Conservation (phyloP, 2,888 invertebrate genomes). For the Lypha dubia region DNA sequence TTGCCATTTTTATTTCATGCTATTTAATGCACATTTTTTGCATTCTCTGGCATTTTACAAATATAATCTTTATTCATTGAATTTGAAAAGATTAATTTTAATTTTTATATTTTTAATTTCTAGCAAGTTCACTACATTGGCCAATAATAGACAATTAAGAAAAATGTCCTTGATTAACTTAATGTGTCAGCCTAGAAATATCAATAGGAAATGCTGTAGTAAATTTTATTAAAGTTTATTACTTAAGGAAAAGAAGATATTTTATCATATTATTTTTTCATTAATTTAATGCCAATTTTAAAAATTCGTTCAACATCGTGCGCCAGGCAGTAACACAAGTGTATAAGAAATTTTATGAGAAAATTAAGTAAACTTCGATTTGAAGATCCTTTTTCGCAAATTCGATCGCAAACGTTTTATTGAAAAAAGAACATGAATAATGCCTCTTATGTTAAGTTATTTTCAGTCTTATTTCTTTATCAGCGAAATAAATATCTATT, state of each 20-base stretch:
- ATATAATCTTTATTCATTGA: conserved; percentile 69
- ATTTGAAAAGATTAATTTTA: conserved; percentile 67
- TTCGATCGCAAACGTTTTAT: too few relatives aligned
- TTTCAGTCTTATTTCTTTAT: too few relatives aligned
- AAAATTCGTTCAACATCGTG: too few relatives aligned
- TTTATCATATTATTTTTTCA: too few relatives aligned
- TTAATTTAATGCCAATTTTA: too few relatives aligned
- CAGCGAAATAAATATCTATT: too few relatives aligned
- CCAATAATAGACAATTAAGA: not conserved
- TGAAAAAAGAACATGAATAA: too few relatives aligned
- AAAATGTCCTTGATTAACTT: conserved; percentile 11
- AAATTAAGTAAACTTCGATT: too few relatives aligned
- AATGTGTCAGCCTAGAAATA: conserved; percentile 15
- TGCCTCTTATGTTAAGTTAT: too few relatives aligned
- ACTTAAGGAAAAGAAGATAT: conserved; percentile 1
- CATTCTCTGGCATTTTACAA: conserved; percentile 53
- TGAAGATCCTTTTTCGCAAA: too few relatives aligned
- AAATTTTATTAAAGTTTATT: conserved; percentile 35
- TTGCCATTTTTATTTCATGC: conserved; percentile 7
- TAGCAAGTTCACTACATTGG: conserved; percentile 49
- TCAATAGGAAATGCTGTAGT: not conserved
- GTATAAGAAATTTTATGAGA: too few relatives aligned
- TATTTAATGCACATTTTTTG: not conserved
- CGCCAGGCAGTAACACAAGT: not conserved
- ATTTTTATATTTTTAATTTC: conserved; percentile 3